Evolutionary conservation across 2,888 invertebrate genomes (phyloP).

Genomic region (Acronicta aceris): DNA sequence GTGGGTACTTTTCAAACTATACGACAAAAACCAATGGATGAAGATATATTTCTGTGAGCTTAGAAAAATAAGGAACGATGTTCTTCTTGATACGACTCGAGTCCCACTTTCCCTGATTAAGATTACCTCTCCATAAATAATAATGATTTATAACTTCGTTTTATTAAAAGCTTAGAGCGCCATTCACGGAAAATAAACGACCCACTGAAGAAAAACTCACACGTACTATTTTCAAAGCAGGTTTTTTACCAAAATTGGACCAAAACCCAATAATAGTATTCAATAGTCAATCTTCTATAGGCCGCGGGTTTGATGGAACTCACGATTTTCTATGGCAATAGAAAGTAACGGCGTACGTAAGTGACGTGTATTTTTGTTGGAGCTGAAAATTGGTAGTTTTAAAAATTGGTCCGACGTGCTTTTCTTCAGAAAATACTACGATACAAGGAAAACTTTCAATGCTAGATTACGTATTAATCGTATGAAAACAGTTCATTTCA

Average conservation of each 20-base stretch:
- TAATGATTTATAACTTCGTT: too few relatives aligned
- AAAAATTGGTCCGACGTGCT: constrained; percentile 9
- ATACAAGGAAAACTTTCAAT: neutral
- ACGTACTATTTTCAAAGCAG: constrained; percentile 18
- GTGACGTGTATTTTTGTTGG: constrained; percentile 10
- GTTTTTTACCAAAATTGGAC: constrained; percentile 9
- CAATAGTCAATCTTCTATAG: constrained; percentile 19
- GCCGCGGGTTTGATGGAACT: constrained; percentile 13
- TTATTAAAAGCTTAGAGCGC: too few relatives aligned
- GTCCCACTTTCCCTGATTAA: too few relatives aligned
- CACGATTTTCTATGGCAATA: constrained; percentile 19
- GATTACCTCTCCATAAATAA: too few relatives aligned
- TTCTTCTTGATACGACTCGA: too few relatives aligned
- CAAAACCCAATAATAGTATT: constrained; percentile 31
- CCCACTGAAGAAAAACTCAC: neutral
- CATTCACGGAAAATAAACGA: neutral
- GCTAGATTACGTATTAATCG: neutral
- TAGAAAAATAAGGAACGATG: too few relatives aligned
- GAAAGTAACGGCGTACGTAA: neutral
- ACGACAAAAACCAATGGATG: too few relatives aligned
- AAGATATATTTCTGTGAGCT: too few relatives aligned
- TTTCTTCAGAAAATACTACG: neutral
- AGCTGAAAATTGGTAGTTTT: neutral
- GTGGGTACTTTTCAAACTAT: too few relatives aligned
- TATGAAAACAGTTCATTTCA: too few relatives aligned